Conservation (phyloP, 2,113 vertebrate genomes). For the Vanacampus margaritifer region DNA sequence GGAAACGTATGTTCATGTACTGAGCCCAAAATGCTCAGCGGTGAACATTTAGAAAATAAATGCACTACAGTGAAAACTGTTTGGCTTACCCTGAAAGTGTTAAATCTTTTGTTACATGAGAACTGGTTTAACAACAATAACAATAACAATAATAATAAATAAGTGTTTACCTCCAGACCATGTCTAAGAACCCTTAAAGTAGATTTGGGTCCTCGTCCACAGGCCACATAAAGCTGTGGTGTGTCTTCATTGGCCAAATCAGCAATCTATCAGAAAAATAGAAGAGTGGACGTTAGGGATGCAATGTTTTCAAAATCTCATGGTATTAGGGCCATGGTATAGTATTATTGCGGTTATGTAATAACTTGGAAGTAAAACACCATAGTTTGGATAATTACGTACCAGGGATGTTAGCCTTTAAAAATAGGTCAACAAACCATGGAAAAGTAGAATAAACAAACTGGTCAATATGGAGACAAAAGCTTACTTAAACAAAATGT, state of each 20-base stretch:
- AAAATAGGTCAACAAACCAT: too few relatives aligned
- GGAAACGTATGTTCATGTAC: too few relatives aligned
- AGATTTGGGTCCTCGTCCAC: constrained; percentile 89
- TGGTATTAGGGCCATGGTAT: neutral
- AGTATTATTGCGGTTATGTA: too few relatives aligned
- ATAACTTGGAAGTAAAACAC: too few relatives aligned
- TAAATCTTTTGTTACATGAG: neutral
- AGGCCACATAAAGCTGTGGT: constrained; percentile 91
- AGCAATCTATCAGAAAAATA: constrained; percentile 79
- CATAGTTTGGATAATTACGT: too few relatives aligned
- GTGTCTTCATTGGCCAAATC: constrained; percentile 98
- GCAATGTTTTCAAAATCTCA: too few relatives aligned
- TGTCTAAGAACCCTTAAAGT: constrained; percentile 93
- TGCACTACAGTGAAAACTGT: neutral
- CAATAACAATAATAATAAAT: neutral
- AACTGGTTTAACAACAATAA: neutral
- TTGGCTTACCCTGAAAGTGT: neutral
- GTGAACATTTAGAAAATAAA: neutral
- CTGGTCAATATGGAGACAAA: too few relatives aligned
- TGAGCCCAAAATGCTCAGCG: neutral
- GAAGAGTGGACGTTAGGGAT: too few relatives aligned
- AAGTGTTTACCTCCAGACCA: constrained; percentile 85
- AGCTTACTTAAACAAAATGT: too few relatives aligned
- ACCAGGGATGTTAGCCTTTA: too few relatives aligned
- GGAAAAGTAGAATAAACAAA: too few relatives aligned